phyloP scores from a whole-genome alignment of 2,113 vertebrate genomes.

The Epinephelus cyanopodus region DNA sequence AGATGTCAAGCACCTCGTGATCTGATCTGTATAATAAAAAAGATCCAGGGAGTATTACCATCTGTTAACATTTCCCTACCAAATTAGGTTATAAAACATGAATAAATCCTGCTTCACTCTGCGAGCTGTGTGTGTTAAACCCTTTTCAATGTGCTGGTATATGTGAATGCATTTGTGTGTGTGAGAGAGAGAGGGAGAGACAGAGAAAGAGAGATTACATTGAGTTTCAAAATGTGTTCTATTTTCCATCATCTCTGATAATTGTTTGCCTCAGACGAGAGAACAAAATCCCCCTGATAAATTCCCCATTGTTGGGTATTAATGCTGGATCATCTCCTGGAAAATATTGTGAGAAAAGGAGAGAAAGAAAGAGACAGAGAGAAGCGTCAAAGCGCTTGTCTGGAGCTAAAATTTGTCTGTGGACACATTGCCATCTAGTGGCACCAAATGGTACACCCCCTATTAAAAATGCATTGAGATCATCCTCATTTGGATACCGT shows the following conservation, averaged over 20 bases:
- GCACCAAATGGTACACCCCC: not conserved
- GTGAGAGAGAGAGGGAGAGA: not conserved
- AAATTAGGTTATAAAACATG: constrained; percentile 53
- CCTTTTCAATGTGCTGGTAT: not conserved
- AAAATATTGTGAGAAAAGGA: constrained; percentile 62
- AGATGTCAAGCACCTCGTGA: constrained; percentile 28
- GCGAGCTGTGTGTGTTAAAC: not conserved
- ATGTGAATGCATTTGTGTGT: not conserved
- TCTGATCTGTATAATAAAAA: constrained; percentile 42
- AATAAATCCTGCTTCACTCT: constrained; percentile 26
- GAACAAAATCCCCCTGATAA: constrained; percentile 65
- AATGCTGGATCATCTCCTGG: constrained; percentile 77
- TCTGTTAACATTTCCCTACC: constrained; percentile 44
- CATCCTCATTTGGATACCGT: not conserved
- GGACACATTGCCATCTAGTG: constrained; percentile 83
- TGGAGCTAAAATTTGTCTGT: constrained; percentile 33
- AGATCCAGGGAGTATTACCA: constrained; percentile 10
- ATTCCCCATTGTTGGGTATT: constrained; percentile 71
- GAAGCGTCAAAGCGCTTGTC: not conserved
- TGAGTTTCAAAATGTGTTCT: constrained; percentile 52
- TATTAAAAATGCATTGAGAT: not conserved
- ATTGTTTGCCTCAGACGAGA: constrained; percentile 65
- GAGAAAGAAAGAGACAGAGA: not conserved
- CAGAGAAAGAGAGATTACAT: constrained; percentile 43
- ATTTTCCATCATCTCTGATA: constrained; percentile 65